Evolutionary conservation across 2,888 invertebrate genomes (phyloP).

Genomic region (Pardosa pseudoannulata): DNA sequence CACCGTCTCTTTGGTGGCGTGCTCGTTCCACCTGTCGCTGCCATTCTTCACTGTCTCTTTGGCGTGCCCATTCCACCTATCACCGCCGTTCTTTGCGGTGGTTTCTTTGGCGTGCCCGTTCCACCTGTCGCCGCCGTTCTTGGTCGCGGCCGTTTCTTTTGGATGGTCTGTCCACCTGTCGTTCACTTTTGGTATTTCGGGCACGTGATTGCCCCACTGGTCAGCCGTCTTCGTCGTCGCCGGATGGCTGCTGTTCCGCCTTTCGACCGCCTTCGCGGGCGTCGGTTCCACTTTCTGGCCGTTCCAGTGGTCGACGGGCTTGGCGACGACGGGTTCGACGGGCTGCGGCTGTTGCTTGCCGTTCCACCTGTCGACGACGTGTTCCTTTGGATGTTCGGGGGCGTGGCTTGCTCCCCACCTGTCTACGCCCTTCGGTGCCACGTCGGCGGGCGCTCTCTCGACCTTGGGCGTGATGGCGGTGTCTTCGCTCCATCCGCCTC

Average conservation of each 20-base stretch:
- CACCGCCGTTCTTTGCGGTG: slow-evolving; percentile 13
- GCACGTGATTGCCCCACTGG: background rate
- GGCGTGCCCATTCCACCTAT: slow-evolving; percentile 41
- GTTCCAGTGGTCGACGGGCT: slow-evolving; percentile 19
- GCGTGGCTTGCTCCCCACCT: slow-evolving; percentile 44
- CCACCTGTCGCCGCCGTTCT: slow-evolving; percentile 30
- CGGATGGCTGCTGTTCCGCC: slow-evolving; percentile 28
- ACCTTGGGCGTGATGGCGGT: background rate
- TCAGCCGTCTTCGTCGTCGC: background rate
- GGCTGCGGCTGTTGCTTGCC: background rate
- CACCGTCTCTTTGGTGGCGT: background rate
- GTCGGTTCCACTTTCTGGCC: slow-evolving; percentile 25
- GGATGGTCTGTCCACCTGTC: slow-evolving; percentile 35
- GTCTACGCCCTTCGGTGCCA: slow-evolving; percentile 15
- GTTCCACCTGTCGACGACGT: slow-evolving; percentile 31
- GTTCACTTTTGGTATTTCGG: background rate
- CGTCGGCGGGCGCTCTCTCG: slow-evolving; percentile 33
- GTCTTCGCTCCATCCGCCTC: slow-evolving; percentile 30
- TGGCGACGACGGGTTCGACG: slow-evolving; percentile 22
- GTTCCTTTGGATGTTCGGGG: slow-evolving; percentile 14
- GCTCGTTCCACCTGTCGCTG: slow-evolving; percentile 35
- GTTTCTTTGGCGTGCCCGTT: slow-evolving; percentile 23
- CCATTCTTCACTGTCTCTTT: slow-evolving; percentile 3
- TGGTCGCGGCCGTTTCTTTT: background rate
- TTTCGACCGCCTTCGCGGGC: slow-evolving; percentile 10